Conservation (phyloP, 2,888 invertebrate species). For the Clusia tigrina region DNA sequence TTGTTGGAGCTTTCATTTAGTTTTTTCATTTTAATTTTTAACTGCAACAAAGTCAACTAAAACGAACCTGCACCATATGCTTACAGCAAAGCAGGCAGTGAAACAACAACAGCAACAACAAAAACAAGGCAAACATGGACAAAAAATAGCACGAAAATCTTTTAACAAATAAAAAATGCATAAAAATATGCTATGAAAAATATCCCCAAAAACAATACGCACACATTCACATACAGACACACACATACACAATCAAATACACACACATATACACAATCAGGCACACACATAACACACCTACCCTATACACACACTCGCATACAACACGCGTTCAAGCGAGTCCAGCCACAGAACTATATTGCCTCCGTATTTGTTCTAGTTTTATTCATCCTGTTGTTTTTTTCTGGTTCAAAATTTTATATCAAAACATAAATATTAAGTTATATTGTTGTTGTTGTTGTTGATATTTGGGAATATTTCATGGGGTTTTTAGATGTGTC, state of each 20-base stretch:
- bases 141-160: constrained; percentile 8
- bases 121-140: background rate
- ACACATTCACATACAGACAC: constrained; percentile 10
- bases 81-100: background rate
- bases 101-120: constrained; percentile 6
- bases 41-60: constrained; percentile 6
- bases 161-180: constrained; percentile 21
- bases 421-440: constrained; percentile 1
- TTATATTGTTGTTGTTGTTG: background rate
- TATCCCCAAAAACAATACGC: constrained; percentile 30
- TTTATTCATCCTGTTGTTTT: background rate
- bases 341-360: no score
- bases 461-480: background rate
- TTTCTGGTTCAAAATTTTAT: background rate
- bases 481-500: background rate
- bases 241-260: background rate
- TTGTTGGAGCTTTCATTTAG: no score
- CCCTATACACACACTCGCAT: no score
- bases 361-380: no score
- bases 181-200: constrained; percentile 31
- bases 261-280: no score
- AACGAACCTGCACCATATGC: constrained; percentile 12
- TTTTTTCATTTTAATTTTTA: background rate
- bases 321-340: no score
- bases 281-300: no score